Percentiles rank a stretch among this genome's conserved stretches.
Evolutionary conservation across 2,797 vertebrate genomes (phyloP).

Genomic region (Sarcoramphus papa): DNA sequence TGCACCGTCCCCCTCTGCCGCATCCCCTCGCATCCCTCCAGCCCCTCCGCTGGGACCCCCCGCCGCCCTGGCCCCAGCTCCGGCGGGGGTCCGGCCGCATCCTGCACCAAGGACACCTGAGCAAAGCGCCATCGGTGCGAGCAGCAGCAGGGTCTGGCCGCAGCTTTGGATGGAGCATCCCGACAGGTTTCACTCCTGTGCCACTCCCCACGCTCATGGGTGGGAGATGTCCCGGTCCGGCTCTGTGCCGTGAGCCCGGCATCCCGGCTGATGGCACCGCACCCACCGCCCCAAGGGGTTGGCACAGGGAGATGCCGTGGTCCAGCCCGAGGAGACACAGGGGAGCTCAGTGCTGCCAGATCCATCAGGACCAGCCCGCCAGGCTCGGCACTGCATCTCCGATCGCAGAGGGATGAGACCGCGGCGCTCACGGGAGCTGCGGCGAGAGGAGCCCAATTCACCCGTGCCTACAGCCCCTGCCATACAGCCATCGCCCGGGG

Average conservation of each 20-base stretch:
- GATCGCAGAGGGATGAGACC: rapidly evolving
- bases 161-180: not conserved
- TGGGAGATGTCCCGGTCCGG: not conserved
- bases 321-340: not conserved
- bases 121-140: rapidly evolving
- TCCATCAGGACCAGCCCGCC: not conserved
- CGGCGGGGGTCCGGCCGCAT: not conserved
- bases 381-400: not conserved
- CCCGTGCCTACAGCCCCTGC: not conserved
- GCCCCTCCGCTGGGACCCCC: not conserved
- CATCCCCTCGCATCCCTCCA: not conserved
- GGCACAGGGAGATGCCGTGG: rapidly evolving
- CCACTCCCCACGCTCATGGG: not conserved
- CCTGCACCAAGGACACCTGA: not conserved
- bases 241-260: rapidly evolving
- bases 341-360: not conserved
- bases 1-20: not conserved
- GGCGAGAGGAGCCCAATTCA: not conserved
- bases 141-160: not conserved
- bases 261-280: not conserved
- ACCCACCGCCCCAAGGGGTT: not conserved
- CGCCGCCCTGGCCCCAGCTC: not conserved
- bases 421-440: rapidly evolving
- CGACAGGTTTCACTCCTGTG: not conserved
- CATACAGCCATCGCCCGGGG: not conserved